Evolutionary conservation across 2,888 invertebrate genomes (phyloP).

Genomic region (Caenorhabditis panamensis): DNA sequence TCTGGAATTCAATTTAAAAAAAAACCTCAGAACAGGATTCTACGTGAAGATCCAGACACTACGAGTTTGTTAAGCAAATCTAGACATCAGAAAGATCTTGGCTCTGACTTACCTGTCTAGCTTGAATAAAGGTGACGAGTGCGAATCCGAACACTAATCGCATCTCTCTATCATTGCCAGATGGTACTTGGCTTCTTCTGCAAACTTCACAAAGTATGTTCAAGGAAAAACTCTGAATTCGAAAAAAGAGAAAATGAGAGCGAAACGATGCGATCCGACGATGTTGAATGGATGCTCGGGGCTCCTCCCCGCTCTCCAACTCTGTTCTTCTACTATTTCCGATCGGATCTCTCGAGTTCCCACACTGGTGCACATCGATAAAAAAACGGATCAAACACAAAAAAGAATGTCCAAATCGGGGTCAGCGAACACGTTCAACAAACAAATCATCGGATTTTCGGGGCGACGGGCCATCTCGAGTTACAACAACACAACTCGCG

Average conservation of each 20-base stretch:
- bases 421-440: constrained; percentile 60
- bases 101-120: constrained; percentile 13
- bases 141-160: constrained; percentile 36
- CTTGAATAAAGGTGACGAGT: constrained; percentile 10
- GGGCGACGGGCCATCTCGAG: constrained; percentile 29
- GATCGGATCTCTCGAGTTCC: constrained; percentile 22
- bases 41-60: too few species aligned
- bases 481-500: constrained; percentile 32
- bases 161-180: constrained; percentile 51
- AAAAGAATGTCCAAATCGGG: constrained; percentile 41
- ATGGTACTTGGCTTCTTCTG: constrained; percentile 33
- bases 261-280: not conserved
- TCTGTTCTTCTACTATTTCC: constrained; percentile 28
- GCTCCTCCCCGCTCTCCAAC: constrained; percentile 5
- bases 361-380: constrained; percentile 16
- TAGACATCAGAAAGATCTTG: too few species aligned
- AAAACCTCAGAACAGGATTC: too few species aligned
- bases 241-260: not conserved
- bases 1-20: too few species aligned
- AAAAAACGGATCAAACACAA: constrained; percentile 32
- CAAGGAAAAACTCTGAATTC: not conserved
- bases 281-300: constrained; percentile 22
- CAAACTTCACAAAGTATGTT: not conserved
- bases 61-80: too few species aligned
- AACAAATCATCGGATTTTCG: constrained; percentile 26